Conservation (phyloP, 2,888 invertebrate species). For the Watsonalla binaria region DNA sequence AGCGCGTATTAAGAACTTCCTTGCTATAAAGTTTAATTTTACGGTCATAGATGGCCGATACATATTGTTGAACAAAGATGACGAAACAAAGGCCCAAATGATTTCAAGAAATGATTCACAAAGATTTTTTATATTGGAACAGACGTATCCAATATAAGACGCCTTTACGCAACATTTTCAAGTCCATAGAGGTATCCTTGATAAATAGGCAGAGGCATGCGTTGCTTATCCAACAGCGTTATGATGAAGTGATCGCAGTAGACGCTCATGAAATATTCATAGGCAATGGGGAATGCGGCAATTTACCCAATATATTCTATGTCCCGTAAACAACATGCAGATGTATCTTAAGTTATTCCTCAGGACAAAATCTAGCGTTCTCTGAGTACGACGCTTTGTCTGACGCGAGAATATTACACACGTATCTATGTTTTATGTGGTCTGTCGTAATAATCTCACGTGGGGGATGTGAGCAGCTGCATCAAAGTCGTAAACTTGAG, state of each 20-base stretch:
- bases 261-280: slow-evolving; percentile 66
- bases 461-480: background rate
- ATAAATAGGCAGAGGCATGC: slow-evolving; percentile 45
- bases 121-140: slow-evolving; percentile 11
- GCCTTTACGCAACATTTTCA: slow-evolving; percentile 31
- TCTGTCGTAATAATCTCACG: background rate
- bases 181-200: slow-evolving; percentile 39
- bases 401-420: background rate
- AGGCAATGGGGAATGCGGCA: slow-evolving; percentile 47
- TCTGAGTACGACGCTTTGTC: background rate
- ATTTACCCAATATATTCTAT: slow-evolving; percentile 56
- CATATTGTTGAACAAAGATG: no score
- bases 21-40: no score
- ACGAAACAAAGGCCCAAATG: no score
- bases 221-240: slow-evolving; percentile 34
- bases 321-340: slow-evolving; percentile 35
- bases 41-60: no score
- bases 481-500: no score
- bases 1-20: no score
- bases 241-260: slow-evolving; percentile 61
- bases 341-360: slow-evolving; percentile 35
- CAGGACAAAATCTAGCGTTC: slow-evolving; percentile 21
- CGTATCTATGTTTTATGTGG: background rate
- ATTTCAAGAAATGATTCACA: no score
- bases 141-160: slow-evolving; percentile 16